These are phyloP conservation scores for Drosophila neotestacea DNA, from an alignment of 2,888 invertebrate genomes.

Conservation along the genomic window DNA sequence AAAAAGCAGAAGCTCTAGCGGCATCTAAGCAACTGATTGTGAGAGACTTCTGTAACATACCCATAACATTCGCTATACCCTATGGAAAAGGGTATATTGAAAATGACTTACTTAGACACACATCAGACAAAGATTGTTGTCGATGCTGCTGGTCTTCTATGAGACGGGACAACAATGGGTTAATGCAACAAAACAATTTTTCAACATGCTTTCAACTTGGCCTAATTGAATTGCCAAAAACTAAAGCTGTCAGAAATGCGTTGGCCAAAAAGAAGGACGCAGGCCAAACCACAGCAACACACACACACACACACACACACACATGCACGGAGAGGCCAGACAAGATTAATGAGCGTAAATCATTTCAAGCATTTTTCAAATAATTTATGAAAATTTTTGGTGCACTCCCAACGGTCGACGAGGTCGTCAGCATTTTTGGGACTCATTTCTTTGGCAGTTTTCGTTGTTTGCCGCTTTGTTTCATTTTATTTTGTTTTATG, in stretches of 20 bases:
- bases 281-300: constrained; percentile 42
- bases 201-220: constrained; percentile 65
- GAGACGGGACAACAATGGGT: constrained; percentile 52
- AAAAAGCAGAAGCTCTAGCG: too few species aligned
- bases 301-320: constrained; percentile 7
- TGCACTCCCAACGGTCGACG: constrained; percentile 45
- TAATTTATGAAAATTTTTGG: constrained; percentile 62
- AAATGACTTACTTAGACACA: constrained; percentile 32
- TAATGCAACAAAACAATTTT: constrained; percentile 66
- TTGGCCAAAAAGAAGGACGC: constrained; percentile 41
- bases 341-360: constrained; percentile 67
- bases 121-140: constrained; percentile 44
- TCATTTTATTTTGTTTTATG: constrained; percentile 37
- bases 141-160: neutral
- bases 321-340: constrained; percentile 27
- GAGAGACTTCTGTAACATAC: too few species aligned
- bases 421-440: constrained; percentile 53
- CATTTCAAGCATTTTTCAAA: constrained; percentile 66
- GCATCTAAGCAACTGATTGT: too few species aligned
- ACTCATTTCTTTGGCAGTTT: constrained; percentile 49
- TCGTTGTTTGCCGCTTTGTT: constrained; percentile 41
- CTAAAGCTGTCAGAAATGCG: constrained; percentile 66
- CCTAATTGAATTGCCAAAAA: constrained; percentile 68
- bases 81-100: neutral
- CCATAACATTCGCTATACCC: too few species aligned